Evolutionary conservation across 2,113 vertebrate species (phyloP).

Genomic region (Pitta sordida): DNA sequence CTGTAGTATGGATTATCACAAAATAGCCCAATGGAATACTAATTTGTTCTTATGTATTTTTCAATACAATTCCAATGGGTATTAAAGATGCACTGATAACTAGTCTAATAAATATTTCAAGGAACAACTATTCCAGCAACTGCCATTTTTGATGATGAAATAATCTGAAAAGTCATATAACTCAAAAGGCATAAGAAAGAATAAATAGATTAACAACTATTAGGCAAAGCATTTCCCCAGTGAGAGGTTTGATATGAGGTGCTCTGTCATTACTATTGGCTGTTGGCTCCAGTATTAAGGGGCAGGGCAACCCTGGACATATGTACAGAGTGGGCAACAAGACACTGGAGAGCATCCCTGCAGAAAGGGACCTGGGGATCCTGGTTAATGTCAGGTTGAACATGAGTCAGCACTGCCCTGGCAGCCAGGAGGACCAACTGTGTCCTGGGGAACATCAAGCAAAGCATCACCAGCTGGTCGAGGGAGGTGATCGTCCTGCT

Average conservation of each 20-base stretch:
- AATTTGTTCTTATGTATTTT: neutral
- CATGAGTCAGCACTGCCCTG: fast-evolving
- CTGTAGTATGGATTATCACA: neutral
- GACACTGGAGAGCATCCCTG: neutral
- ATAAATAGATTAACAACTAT: neutral
- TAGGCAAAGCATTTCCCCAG: neutral
- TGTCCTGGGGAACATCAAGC: neutral
- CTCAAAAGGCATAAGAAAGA: neutral
- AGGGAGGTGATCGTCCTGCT: neutral
- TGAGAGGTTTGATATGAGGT: neutral
- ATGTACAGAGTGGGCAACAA: fast-evolving
- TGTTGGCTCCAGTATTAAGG: neutral
- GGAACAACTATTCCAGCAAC: neutral
- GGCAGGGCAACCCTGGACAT: neutral
- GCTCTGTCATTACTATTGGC: fast-evolving
- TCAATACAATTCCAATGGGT: neutral
- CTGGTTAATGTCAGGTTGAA: fast-evolving
- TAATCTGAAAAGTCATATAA: neutral
- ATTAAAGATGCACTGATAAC: neutral
- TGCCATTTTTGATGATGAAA: neutral
- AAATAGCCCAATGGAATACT: neutral
- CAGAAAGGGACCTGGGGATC: fast-evolving
- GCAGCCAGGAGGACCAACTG: fast-evolving
- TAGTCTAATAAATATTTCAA: neutral
- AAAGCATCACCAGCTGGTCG: fast-evolving